Evolutionary conservation across 2,797 vertebrate genomes (phyloP), one percentile per base, ranked within the genome.

Genomic region (Adrianichthys oophorus): DNA sequence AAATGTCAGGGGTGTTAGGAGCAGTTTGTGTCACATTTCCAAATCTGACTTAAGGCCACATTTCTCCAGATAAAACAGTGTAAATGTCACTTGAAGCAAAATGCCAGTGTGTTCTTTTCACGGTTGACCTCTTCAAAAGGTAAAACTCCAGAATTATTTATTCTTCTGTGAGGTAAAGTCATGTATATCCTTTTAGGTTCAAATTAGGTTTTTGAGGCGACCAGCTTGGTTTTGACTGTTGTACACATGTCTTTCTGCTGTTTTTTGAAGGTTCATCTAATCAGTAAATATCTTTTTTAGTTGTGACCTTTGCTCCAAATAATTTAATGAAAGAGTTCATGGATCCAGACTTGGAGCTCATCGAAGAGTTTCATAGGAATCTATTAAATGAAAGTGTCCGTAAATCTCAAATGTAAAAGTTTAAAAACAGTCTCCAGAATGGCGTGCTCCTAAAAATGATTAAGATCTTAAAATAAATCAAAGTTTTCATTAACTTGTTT

Each of bases 1-100:
- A 85, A 87, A 87, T 86, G 83, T 83, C 82, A 84, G 47, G 14
- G 44, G 52, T 68, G 70, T 74, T 65, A 18, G 63, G 61, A 60
- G 59, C 58, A 47, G 52, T 78, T 82, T 73, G 77, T 79, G 79
- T 83, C 78, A 76, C 74, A 70, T 83, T 84, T 76, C 37, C 48
- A 59, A 78, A 64, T 48, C 24, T 57, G 43, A 72, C 72, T 83
- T 21, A 15, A 40, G 79, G 83, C 69, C 49, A 53, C 37, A 56
- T 70, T 79, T 82, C 56, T 47, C 23, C 0, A 43, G 69, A 78
- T 50, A 41, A 58, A 63, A 66, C 49, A 2, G 45, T 61, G 53
- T 70, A 79, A 83, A 83, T 87, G 83, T 75, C 85, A 80, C 72
- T 79, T 59, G 50, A 56, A 78, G 72, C 52, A 29, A 87, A 86